Evolutionary conservation across 2,797 vertebrate genomes (phyloP).

Genomic region (Crenuchus spilurus): DNA sequence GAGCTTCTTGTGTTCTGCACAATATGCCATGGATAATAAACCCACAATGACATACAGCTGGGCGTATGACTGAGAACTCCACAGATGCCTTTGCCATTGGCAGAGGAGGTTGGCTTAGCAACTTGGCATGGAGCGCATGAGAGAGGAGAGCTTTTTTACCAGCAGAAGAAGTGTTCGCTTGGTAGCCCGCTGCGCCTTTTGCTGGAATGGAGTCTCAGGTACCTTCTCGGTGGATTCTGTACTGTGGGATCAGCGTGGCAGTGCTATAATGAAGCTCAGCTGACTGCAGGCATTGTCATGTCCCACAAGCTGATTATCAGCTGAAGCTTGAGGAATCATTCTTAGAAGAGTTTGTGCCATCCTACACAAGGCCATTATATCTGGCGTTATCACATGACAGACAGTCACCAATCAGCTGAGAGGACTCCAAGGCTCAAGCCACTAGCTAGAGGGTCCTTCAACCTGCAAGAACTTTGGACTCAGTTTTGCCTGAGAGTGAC

Average conservation of each 20-base stretch:
- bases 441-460: conserved; percentile 62
- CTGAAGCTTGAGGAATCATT: conserved; percentile 43
- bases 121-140: background rate
- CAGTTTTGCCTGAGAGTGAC: conserved; percentile 68
- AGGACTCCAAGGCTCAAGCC: conserved; percentile 32
- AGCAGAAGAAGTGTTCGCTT: background rate
- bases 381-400: conserved; percentile 53
- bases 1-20: conserved; percentile 4
- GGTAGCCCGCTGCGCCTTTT: conserved; percentile 11
- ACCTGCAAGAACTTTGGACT: conserved; percentile 71
- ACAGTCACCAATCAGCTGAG: conserved; percentile 37
- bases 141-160: background rate
- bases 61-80: conserved; percentile 3
- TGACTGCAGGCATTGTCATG: conserved; percentile 69
- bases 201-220: conserved; percentile 5
- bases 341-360: conserved; percentile 65
- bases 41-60: conserved; percentile 5
- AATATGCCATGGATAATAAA: conserved; percentile 10
- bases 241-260: conserved; percentile 28
- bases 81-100: background rate
- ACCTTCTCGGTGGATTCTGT: conserved; percentile 15
- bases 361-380: conserved; percentile 52
- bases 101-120: conserved; percentile 5
- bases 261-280: conserved; percentile 76
- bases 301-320: conserved; percentile 70